phyloP scores from a whole-genome alignment of 1,140 invertebrate species.

The Brachionus rotundiformis region DNA sequence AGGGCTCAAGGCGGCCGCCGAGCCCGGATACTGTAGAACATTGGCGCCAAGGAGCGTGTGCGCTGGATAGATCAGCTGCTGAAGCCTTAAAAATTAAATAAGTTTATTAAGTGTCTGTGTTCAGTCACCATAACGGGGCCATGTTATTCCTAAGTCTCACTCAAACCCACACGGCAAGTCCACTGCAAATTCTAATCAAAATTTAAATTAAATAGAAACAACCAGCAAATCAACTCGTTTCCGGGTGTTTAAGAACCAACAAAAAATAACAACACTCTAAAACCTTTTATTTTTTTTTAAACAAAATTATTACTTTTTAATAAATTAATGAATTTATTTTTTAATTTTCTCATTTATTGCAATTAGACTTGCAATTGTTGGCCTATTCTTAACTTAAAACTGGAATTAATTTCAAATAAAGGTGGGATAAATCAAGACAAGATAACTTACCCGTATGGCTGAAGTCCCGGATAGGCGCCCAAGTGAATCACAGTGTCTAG shows the following conservation, averaged over 20 bases:
- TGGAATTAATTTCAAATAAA: background rate
- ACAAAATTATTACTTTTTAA: background rate
- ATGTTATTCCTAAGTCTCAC: conserved; percentile 13
- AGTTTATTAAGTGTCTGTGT: background rate
- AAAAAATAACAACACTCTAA: conserved; percentile 14
- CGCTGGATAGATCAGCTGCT: conserved; percentile 46
- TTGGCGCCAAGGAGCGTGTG: conserved; percentile 46
- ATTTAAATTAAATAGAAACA: conserved; percentile 30
- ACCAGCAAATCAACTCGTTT: conserved; percentile 3
- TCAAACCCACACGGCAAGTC: background rate
- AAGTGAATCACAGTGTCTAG: conserved; percentile 45
- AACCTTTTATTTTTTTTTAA: background rate
- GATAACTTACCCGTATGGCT: conserved; percentile 49
- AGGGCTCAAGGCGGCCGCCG: background rate
- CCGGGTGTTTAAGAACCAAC: conserved; percentile 17
- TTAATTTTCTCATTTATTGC: background rate
- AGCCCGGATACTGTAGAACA: background rate
- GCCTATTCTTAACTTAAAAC: background rate
- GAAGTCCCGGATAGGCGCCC: conserved; percentile 46
- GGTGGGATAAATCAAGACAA: background rate
- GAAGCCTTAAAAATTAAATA: conserved; percentile 21
- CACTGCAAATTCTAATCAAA: conserved; percentile 45
- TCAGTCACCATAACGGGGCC: background rate
- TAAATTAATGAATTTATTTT: background rate
- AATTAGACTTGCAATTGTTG: conserved; percentile 23